A percentile compares a stretch with the other conserved stretches of the same genome.
These are phyloP conservation scores for Camponotus pennsylvanicus DNA, from an alignment of 1,140 invertebrate genomes.

Conservation along the genomic window DNA sequence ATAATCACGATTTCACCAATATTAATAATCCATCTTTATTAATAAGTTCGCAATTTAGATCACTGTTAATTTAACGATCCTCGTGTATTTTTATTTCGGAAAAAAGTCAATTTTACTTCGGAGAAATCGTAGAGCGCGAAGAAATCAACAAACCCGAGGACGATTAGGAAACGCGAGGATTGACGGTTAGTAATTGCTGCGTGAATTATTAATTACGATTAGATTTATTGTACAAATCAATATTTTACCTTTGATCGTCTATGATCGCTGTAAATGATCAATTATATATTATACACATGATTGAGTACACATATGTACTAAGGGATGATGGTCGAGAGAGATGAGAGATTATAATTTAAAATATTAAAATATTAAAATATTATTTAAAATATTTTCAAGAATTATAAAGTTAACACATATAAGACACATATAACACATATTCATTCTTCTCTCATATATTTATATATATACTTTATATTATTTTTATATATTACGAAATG, in stretches of 20 bases:
- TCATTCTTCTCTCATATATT: background rate
- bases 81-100: no score
- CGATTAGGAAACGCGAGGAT: background rate
- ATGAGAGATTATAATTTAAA: background rate
- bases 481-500: background rate
- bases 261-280: background rate
- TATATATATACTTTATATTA: background rate
- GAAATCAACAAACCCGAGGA: background rate
- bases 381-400: background rate
- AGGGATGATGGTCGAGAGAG: background rate
- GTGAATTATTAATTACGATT: slow-evolving; percentile 34
- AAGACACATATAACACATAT: no score
- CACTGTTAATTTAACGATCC: no score
- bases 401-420: background rate
- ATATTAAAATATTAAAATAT: background rate
- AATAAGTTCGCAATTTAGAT: background rate
- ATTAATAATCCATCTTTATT: background rate
- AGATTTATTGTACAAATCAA: slow-evolving; percentile 9
- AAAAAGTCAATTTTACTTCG: no score
- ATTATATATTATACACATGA: background rate
- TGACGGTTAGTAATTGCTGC: slow-evolving; percentile 18
- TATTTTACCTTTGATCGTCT: background rate
- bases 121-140: background rate
- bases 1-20: background rate
- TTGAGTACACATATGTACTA: background rate